These are phyloP conservation scores for Perizoma flavofasciatum DNA, from an alignment of 2,888 invertebrate species.

Conservation along the genomic window DNA sequence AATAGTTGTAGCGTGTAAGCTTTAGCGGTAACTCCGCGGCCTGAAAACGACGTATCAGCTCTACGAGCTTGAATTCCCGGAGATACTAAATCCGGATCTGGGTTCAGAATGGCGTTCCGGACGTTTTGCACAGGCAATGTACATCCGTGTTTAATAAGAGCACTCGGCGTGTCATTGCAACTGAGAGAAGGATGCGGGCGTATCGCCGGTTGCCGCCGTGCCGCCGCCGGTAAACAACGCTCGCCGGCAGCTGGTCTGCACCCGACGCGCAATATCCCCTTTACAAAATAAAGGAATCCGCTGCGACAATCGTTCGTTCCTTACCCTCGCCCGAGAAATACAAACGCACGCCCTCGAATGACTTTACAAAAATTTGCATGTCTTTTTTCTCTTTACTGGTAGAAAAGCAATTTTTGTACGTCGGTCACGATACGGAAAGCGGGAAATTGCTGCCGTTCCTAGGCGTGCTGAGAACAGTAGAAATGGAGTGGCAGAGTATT, in stretches of 20 bases:
- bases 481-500: conserved; percentile 66
- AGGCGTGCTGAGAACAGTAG: conserved; percentile 67
- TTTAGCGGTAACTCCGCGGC: conserved; percentile 5
- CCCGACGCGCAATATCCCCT: conserved; percentile 82
- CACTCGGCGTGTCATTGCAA: conserved; percentile 53
- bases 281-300: conserved; percentile 80
- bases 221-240: conserved; percentile 70
- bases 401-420: conserved; percentile 83
- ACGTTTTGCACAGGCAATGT: conserved; percentile 28
- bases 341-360: conserved; percentile 82
- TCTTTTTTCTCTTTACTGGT: conserved; percentile 74
- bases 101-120: conserved; percentile 32
- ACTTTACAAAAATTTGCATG: conserved; percentile 83
- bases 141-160: conserved; percentile 61
- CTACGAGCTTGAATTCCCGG: conserved; percentile 17
- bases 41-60: conserved; percentile 16
- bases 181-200: conserved; percentile 61
- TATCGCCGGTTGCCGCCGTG: conserved; percentile 52
- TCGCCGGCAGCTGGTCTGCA: conserved; percentile 75
- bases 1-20: background rate
- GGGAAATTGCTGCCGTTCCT: conserved; percentile 80
- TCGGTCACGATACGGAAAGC: conserved; percentile 74
- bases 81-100: conserved; percentile 34
- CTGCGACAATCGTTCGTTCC: conserved; percentile 81
- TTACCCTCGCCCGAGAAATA: conserved; percentile 79